These are phyloP conservation scores for Polyommatus iphigenia DNA, from an alignment of 2,888 invertebrate genomes.

Conservation along the genomic window DNA sequence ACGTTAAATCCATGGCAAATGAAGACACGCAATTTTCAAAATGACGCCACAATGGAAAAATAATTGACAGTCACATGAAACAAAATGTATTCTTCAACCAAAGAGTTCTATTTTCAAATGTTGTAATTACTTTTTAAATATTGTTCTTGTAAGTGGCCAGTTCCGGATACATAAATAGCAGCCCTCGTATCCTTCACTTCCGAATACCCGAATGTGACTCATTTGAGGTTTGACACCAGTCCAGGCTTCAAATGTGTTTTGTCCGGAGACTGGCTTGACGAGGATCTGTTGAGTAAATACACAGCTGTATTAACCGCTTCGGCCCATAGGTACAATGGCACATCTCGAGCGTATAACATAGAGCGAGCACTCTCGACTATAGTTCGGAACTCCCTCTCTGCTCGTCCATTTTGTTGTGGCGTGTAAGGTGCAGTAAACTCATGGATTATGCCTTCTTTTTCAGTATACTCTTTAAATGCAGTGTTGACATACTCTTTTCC, in stretches of 20 bases:
- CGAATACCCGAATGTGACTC: conserved; percentile 40
- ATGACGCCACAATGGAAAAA: too few relatives aligned
- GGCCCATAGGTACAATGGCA: conserved; percentile 42
- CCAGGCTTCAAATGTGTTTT: conserved; percentile 44
- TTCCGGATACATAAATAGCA: too few relatives aligned
- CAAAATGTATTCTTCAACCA: too few relatives aligned
- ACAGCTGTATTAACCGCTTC: conserved; percentile 49
- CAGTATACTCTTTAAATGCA: neutral
- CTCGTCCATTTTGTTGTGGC: conserved; percentile 6
- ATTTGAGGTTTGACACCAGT: conserved; percentile 37
- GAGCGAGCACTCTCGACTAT: conserved; percentile 33
- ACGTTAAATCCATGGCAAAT: too few relatives aligned
- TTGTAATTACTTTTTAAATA: too few relatives aligned
- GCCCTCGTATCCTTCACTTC: conserved; percentile 36
- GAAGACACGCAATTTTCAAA: too few relatives aligned
- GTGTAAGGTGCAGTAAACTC: neutral
- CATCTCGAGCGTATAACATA: conserved; percentile 44
- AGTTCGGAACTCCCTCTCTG: conserved; percentile 21
- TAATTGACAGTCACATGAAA: too few relatives aligned
- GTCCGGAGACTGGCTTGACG: conserved; percentile 38
- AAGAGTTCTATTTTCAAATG: too few relatives aligned
- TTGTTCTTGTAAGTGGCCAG: too few relatives aligned
- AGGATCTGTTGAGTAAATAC: conserved; percentile 48
- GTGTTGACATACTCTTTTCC: conserved; percentile 1
- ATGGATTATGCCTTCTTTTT: neutral